Conservation (phyloP, 2,113 vertebrate species). For the Plectropomus leopardus region DNA sequence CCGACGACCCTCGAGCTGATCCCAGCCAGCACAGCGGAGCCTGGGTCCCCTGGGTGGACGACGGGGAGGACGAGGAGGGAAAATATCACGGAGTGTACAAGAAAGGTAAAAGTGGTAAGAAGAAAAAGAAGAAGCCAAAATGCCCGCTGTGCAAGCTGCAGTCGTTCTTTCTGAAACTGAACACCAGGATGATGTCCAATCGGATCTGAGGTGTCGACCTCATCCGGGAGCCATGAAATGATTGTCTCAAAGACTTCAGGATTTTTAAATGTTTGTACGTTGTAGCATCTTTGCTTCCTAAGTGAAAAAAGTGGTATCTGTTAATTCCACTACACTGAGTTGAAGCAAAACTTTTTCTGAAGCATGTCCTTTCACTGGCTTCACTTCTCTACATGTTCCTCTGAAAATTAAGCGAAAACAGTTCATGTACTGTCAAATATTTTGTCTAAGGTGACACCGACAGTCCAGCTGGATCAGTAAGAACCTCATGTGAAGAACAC, state of each 20-base stretch:
- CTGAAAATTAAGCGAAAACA: not conserved
- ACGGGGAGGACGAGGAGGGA: constrained; percentile 79
- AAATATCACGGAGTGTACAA: constrained; percentile 75
- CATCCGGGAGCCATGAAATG: not conserved
- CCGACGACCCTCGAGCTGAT: constrained; percentile 92
- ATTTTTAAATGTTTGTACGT: not conserved
- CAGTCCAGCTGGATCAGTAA: no score
- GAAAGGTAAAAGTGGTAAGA: constrained; percentile 74
- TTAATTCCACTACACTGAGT: not conserved
- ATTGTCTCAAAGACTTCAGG: not conserved
- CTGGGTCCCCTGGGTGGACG: constrained; percentile 93
- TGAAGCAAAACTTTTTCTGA: not conserved
- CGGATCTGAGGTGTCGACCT: constrained; percentile 83
- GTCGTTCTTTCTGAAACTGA: constrained; percentile 93
- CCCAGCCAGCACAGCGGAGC: constrained; percentile 88
- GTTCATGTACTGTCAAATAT: not conserved
- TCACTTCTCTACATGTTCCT: not conserved
- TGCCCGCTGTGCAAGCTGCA: constrained; percentile 91
- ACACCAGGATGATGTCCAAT: constrained; percentile 92
- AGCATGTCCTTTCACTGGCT: constrained; percentile 22
- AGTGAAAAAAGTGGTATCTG: not conserved
- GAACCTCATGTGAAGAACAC: not conserved
- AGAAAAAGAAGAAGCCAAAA: constrained; percentile 84
- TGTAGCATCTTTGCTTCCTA: not conserved
- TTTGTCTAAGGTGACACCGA: not conserved